Percentiles rank a stretch among this genome's conserved stretches.
phyloP scores from a whole-genome alignment of 2,113 vertebrate genomes.

The Eonycteris spelaea region DNA sequence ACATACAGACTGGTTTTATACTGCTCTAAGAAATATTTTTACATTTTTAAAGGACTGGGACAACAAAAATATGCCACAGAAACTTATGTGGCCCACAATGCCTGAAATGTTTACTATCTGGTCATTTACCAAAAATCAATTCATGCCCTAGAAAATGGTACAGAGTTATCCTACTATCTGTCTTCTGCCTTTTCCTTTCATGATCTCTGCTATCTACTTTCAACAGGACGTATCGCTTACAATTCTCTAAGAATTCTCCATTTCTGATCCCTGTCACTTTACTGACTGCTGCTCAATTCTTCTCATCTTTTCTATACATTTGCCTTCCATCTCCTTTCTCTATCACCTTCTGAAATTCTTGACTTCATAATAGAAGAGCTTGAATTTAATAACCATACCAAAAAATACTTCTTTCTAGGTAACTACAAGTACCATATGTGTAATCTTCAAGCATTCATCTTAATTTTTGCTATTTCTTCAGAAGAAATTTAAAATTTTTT shows the following conservation, averaged over 20 bases:
- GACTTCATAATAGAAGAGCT: neutral
- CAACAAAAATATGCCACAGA: neutral
- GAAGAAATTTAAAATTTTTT: neutral
- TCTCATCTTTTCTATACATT: neutral
- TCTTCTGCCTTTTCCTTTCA: neutral
- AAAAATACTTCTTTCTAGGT: neutral
- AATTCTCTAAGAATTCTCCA: neutral
- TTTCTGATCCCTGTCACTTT: neutral
- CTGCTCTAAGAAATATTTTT: neutral
- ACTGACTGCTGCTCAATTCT: constrained; percentile 8
- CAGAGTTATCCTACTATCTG: neutral
- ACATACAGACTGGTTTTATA: neutral
- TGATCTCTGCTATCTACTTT: neutral
- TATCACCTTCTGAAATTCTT: neutral
- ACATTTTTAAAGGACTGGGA: neutral
- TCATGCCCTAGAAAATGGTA: neutral
- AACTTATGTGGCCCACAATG: neutral
- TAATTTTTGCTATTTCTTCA: neutral
- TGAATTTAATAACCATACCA: neutral
- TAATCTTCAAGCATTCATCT: neutral
- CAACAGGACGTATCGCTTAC: neutral
- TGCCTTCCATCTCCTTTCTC: neutral
- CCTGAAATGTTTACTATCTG: neutral
- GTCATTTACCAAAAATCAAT: neutral
- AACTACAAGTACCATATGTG: neutral